phyloP scores from a whole-genome alignment of 1,140 invertebrate species.

The Theocolax elegans region DNA sequence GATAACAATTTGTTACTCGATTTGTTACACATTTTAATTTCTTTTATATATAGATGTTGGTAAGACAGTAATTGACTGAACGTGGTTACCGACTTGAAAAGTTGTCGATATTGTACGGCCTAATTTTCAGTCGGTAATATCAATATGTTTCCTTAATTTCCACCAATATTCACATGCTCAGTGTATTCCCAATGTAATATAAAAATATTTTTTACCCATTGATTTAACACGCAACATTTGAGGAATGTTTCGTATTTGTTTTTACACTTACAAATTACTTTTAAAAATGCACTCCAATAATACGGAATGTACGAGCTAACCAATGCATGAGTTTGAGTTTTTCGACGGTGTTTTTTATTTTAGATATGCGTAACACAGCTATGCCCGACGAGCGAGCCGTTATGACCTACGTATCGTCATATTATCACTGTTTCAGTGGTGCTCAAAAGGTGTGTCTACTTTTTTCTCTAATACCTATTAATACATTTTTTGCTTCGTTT shows the following conservation, averaged over 20 bases:
- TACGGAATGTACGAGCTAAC: conserved; percentile 19
- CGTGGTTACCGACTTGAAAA: no score
- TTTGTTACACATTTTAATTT: no score
- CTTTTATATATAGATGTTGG: no score
- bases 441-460: conserved; percentile 91
- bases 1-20: no score
- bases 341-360: conserved; percentile 65
- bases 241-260: background rate
- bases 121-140: no score
- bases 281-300: conserved; percentile 6
- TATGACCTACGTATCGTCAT: conserved; percentile 99
- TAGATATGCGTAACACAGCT: conserved; percentile 98
- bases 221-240: conserved; percentile 19
- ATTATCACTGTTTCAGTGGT: conserved; percentile 99
- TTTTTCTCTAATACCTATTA: conserved; percentile 40
- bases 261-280: background rate
- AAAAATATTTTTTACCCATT: no score
- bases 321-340: conserved; percentile 66
- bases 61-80: no score
- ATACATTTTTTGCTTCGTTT: background rate
- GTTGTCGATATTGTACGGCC: no score
- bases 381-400: conserved; percentile 99
- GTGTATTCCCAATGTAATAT: no score
- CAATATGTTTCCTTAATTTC: no score
- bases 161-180: no score